A percentile compares a stretch with the other conserved stretches of the same genome.
Evolutionary conservation across 2,888 invertebrate genomes (phyloP).

Genomic region (Thysanoteuthis rhombus): DNA sequence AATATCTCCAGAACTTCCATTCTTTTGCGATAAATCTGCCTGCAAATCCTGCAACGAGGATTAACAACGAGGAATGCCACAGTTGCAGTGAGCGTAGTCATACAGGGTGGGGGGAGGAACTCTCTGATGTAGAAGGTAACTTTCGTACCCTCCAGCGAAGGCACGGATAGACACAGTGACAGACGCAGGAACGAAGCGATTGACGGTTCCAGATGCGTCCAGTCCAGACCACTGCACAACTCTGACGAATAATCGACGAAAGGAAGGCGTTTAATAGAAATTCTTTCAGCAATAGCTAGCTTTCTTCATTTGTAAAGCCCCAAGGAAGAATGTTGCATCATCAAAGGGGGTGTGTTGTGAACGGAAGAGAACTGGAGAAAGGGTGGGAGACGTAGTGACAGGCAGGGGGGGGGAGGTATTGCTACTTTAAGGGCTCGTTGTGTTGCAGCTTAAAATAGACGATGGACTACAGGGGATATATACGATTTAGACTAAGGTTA

Average conservation of each 20-base stretch:
- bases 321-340: background rate
- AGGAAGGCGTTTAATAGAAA: background rate
- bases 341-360: background rate
- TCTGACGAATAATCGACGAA: background rate
- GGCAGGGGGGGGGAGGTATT: background rate
- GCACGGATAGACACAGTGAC: background rate
- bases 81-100: background rate
- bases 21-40: background rate
- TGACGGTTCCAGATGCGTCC: background rate
- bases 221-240: background rate
- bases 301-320: background rate
- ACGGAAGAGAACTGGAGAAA: background rate
- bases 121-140: background rate
- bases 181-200: background rate
- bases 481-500: no score
- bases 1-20: background rate
- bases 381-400: background rate
- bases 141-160: background rate
- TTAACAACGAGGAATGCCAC: background rate
- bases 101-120: background rate
- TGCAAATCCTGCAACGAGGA: background rate
- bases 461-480: no score
- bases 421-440: no score
- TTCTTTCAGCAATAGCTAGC: background rate
- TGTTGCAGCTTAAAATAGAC: no score